phyloP scores from a whole-genome alignment of 64 coral and sea anemone genomes.

The Trachythela sp. region DNA sequence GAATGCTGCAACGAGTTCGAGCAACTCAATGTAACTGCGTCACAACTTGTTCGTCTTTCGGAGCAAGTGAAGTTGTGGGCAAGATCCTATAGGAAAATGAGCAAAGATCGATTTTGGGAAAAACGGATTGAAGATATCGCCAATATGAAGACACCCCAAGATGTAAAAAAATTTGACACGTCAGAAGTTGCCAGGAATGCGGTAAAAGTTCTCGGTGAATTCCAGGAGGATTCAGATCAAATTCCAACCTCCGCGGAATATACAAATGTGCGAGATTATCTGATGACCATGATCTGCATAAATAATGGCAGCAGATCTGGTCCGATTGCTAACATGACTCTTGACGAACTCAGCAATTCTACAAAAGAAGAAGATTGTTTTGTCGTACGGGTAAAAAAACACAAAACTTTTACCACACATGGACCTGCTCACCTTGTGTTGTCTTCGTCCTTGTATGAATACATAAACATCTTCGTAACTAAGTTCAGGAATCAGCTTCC shows the following conservation, averaged over 20 bases:
- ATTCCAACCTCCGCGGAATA: constrained; percentile 1
- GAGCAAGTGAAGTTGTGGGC: background rate
- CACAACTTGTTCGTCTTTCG: background rate
- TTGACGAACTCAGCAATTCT: constrained; percentile 36
- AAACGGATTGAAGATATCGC: background rate
- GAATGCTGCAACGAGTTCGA: background rate
- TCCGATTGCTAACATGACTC: constrained; percentile 49
- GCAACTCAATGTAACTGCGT: background rate
- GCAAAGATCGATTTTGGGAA: background rate
- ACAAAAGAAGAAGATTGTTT: constrained; percentile 37
- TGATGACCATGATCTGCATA: constrained; percentile 28
- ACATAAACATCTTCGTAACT: constrained; percentile 29
- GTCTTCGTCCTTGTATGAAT: constrained; percentile 4
- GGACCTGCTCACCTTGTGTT: constrained; percentile 34
- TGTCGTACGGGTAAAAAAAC: constrained; percentile 31
- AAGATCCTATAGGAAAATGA: background rate
- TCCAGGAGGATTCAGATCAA: background rate
- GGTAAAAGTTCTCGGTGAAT: background rate
- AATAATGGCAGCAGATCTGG: constrained; percentile 54
- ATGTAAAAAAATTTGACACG: background rate
- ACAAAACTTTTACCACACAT: constrained; percentile 49
- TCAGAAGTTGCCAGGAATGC: background rate
- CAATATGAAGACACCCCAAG: background rate
- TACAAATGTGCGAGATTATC: constrained; percentile 45
- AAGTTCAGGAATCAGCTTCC: constrained; percentile 31